phyloP scores from a whole-genome alignment of 2,113 vertebrate species.

The Ctenomys sociabilis region DNA sequence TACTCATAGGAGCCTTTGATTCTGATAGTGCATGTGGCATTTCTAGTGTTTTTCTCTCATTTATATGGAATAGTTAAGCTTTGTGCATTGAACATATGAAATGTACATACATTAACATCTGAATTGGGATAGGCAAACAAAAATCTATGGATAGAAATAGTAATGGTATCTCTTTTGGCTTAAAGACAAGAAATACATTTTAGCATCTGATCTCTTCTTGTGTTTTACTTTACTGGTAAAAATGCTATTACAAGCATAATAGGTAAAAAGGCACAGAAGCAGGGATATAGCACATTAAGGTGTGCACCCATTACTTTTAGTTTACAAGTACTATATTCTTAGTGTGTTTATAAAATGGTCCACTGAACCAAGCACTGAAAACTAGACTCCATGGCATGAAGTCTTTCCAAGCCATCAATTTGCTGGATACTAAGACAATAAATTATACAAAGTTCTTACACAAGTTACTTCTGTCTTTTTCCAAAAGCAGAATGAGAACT shows the following conservation, averaged over 20 bases:
- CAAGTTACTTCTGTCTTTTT: background rate
- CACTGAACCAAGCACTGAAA: background rate
- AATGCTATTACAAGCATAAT: background rate
- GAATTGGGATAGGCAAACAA: background rate
- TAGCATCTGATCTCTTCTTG: background rate
- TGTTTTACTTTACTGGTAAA: background rate
- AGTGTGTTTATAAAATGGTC: background rate
- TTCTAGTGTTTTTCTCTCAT: background rate
- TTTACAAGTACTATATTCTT: background rate
- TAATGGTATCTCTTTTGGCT: background rate
- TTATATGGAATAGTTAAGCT: background rate
- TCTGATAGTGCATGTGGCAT: background rate
- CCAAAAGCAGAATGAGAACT: background rate
- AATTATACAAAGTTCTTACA: background rate
- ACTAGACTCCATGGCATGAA: background rate
- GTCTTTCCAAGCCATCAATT: background rate
- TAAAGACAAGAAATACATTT: background rate
- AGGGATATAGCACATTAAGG: background rate
- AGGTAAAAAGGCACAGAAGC: background rate
- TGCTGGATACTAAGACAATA: background rate
- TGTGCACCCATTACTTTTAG: background rate
- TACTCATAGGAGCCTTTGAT: background rate
- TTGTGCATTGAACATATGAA: background rate
- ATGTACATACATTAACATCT: background rate
- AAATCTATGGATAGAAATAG: background rate